phyloP scores from a whole-genome alignment of 2,797 vertebrate species.

The Hyperoplus immaculatus region DNA sequence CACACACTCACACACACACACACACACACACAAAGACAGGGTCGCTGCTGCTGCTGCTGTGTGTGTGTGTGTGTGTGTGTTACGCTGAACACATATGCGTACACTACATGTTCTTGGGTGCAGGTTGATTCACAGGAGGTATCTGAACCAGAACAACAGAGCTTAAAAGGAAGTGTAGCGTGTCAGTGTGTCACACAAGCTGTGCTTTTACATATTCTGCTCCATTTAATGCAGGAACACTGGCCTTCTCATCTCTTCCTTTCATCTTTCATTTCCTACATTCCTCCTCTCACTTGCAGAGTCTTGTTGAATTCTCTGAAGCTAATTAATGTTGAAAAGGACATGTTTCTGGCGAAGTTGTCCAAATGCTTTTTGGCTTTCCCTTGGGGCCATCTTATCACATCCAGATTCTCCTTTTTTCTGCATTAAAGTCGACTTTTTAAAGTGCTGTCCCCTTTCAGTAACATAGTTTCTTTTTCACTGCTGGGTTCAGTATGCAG shows the following conservation, averaged over 20 bases:
- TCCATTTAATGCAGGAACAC: slow-evolving; percentile 70
- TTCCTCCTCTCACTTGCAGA: slow-evolving; percentile 57
- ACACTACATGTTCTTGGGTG: slow-evolving; percentile 39
- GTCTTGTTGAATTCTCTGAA: slow-evolving; percentile 74
- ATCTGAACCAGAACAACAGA: slow-evolving; percentile 60
- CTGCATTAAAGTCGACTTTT: slow-evolving; percentile 46
- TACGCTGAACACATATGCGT: slow-evolving; percentile 7
- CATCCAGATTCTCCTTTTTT: slow-evolving; percentile 53
- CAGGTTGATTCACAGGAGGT: slow-evolving; percentile 67
- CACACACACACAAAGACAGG: slow-evolving; percentile 6
- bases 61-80: slow-evolving; percentile 15
- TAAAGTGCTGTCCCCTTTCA: slow-evolving; percentile 24
- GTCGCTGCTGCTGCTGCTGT: slow-evolving; percentile 40
- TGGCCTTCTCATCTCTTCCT: slow-evolving; percentile 66
- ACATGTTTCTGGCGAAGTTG: slow-evolving; percentile 84
- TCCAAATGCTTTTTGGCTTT: slow-evolving; percentile 85
- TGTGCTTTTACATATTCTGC: slow-evolving; percentile 76
- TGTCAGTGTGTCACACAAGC: slow-evolving; percentile 78
- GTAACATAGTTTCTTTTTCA: slow-evolving; percentile 37
- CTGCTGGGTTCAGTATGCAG: slow-evolving; percentile 24
- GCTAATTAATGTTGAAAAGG: slow-evolving; percentile 90
- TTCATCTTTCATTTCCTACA: slow-evolving; percentile 70
- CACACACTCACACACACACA: no score
- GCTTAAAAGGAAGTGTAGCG: slow-evolving; percentile 64
- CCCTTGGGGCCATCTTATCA: slow-evolving; percentile 69